Conservation (phyloP, 2,113 vertebrate species). For the Acanthisitta chloris region DNA sequence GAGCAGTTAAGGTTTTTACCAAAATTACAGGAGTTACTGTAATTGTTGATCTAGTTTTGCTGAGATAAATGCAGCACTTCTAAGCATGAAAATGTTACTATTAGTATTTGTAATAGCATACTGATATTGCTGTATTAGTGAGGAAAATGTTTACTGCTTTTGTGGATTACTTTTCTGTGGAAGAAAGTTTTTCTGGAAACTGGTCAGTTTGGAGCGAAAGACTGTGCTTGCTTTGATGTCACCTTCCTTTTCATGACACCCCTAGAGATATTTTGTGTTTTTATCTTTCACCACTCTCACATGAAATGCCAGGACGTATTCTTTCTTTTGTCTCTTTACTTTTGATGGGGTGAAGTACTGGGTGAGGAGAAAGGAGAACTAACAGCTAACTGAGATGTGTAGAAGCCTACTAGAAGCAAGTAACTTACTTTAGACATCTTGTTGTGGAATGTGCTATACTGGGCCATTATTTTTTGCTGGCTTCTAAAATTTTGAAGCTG, state of each 20-base stretch:
- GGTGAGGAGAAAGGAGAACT: neutral
- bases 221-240: neutral
- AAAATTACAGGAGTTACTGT: neutral
- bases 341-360: neutral
- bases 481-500: neutral
- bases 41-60: neutral
- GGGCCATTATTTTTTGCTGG: neutral
- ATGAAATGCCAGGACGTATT: accelerated
- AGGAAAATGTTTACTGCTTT: neutral
- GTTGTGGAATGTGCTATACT: neutral
- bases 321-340: neutral
- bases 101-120: neutral
- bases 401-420: neutral
- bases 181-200: neutral
- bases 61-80: neutral
- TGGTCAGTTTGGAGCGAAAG: neutral
- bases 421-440: neutral
- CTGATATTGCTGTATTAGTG: neutral
- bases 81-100: neutral
- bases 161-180: neutral
- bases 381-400: neutral
- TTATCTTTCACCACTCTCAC: neutral
- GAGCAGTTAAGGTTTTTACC: neutral
- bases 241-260: neutral
- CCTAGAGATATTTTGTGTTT: neutral